A percentile compares a stretch with the other conserved stretches of the same genome.
These are phyloP conservation scores for Azorinus chamasolen DNA, from an alignment of 2,888 invertebrate genomes.

Conservation along the genomic window DNA sequence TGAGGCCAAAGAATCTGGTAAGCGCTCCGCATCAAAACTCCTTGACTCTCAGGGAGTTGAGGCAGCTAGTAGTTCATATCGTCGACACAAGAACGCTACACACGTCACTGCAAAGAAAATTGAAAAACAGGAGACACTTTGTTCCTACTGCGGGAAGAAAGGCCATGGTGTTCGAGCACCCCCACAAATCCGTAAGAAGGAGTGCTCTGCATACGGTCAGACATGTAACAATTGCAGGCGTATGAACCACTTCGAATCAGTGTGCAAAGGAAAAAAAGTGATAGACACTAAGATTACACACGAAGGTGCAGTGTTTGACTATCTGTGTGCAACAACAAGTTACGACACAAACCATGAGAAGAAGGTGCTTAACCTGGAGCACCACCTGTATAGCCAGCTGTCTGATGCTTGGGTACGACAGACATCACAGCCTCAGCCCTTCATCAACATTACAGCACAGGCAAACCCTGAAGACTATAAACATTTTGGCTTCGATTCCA, in stretches of 20 bases:
- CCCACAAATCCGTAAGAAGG: slow-evolving; percentile 24
- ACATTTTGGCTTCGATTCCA: slow-evolving; percentile 58
- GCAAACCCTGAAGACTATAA: slow-evolving; percentile 48
- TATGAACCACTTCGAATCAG: slow-evolving; percentile 50
- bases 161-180: slow-evolving; percentile 63
- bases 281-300: slow-evolving; percentile 17
- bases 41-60: slow-evolving; percentile 39
- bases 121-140: slow-evolving; percentile 18
- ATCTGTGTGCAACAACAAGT: slow-evolving; percentile 33
- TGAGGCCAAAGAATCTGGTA: slow-evolving; percentile 68
- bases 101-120: not conserved
- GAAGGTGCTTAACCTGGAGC: slow-evolving; percentile 50
- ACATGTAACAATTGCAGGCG: slow-evolving; percentile 54
- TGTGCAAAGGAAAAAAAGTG: slow-evolving; percentile 60
- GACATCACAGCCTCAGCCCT: slow-evolving; percentile 59
- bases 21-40: slow-evolving; percentile 60
- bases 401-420: slow-evolving; percentile 40
- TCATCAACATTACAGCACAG: slow-evolving; percentile 29
- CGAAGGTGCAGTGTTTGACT: slow-evolving; percentile 41
- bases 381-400: slow-evolving; percentile 63
- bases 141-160: slow-evolving; percentile 64
- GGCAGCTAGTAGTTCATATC: slow-evolving; percentile 27
- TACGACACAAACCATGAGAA: too few relatives aligned
- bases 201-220: slow-evolving; percentile 63
- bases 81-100: not conserved